Percentiles rank a stretch among this genome's conserved stretches.
phyloP scores from a whole-genome alignment of 1,140 invertebrate genomes.

The Bombyx mandarina region DNA sequence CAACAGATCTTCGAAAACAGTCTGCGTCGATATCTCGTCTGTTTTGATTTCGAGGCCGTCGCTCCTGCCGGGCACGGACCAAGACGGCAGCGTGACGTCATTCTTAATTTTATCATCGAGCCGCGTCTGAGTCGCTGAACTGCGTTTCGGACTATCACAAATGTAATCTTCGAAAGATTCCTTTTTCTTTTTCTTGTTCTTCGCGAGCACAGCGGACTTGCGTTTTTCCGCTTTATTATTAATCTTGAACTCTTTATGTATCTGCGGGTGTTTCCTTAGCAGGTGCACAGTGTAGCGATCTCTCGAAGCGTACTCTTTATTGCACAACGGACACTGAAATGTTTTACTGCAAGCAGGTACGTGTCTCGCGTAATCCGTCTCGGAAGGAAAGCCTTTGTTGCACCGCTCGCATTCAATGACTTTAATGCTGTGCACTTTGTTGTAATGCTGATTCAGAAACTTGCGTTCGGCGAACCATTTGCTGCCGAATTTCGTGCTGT shows the following conservation, averaged over 20 bases:
- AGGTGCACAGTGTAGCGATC: slow-evolving; percentile 44
- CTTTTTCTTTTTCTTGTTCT: slow-evolving; percentile 4
- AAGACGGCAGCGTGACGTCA: slow-evolving; percentile 34
- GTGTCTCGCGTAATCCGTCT: slow-evolving; percentile 26
- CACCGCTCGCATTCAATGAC: slow-evolving; percentile 25
- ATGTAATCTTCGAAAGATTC: slow-evolving; percentile 19
- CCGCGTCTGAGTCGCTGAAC: slow-evolving; percentile 46
- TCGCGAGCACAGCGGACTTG: slow-evolving; percentile 9
- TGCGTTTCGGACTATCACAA: slow-evolving; percentile 44
- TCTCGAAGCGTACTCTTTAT: slow-evolving; percentile 31
- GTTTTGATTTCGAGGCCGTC: slow-evolving; percentile 28
- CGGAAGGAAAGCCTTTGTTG: slow-evolving; percentile 19
- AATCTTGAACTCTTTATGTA: slow-evolving; percentile 43
- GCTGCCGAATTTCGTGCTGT: slow-evolving; percentile 17
- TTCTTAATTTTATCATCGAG: slow-evolving; percentile 39
- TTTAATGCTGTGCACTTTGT: slow-evolving; percentile 41
- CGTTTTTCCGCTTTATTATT: slow-evolving; percentile 32
- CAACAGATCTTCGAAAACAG: slow-evolving; percentile 45
- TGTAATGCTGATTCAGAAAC: slow-evolving; percentile 47
- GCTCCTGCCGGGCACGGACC: slow-evolving; percentile 13
- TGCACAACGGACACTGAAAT: slow-evolving; percentile 34
- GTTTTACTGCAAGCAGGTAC: slow-evolving; percentile 30
- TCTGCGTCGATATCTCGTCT: slow-evolving; percentile 56
- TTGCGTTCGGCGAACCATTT: slow-evolving; percentile 43
- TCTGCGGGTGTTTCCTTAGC: slow-evolving; percentile 36